Base-by-base conservation (phyloP, 2,113 vertebrate genomes). In the Setophaga kirtlandii region DNA sequence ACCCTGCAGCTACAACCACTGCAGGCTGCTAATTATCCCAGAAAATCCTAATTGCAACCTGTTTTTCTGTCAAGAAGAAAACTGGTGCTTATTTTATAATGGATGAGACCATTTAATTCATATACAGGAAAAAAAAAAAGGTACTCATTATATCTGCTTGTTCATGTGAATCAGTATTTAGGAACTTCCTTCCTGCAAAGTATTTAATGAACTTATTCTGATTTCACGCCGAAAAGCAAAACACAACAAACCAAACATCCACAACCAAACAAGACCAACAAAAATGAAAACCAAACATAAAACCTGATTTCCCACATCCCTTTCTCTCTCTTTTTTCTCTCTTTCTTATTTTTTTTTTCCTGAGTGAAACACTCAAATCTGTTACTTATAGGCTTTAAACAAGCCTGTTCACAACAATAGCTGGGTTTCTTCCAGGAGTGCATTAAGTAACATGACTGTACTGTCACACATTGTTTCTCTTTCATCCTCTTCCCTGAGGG, bases 391-490 rank as follows among this genome's bases (percentile, higher is more conserved):
- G 59, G 11, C 17, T 93, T 90, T 73, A 88, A 75, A 58, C 58
- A 69, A 62, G 14, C 31, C 59, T 90, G 71, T 30, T 94, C 50
- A 44, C 18, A 88, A 70, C 28, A 85, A 73, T 87, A 70, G 5
- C 87, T 87, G 74, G 23, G 56, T 79, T 71, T 63, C 68, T 94
- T 90, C 86, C 90, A 81, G 63, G 15, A 42, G 8, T 52, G 30
- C 73, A 56, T 78, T 93, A 82, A 91, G 74, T 41, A 87, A 79
- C 87, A 71, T 44, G 44, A 64, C 31, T 58, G 12, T 35, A 55
- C 63, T 83, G 83, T 70, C 80, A 90, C 35, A 63, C 77, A 74
- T 15, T 78, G 23, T 70, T 97, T 93, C 73, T 55, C 50, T 93
- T 96, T 93, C 80, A 67, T 86, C 41, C 35, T 83, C 27, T 83